Percentiles rank a stretch among this genome's conserved stretches.
Evolutionary conservation across 1,140 invertebrate species (phyloP).

Genomic region (Calliphora vicina): DNA sequence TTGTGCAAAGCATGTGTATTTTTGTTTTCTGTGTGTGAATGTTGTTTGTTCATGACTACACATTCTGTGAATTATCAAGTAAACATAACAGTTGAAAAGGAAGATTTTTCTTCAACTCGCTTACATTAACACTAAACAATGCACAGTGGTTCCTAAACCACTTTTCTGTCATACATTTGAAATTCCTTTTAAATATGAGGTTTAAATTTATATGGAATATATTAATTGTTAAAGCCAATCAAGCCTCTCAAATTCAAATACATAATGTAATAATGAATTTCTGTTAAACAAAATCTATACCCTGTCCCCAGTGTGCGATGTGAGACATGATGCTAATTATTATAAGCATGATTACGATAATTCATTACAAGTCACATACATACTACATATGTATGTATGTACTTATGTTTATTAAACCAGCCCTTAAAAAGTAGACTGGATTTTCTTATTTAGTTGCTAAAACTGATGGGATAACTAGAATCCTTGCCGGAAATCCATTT

Average conservation of each 20-base stretch:
- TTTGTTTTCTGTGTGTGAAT: neutral
- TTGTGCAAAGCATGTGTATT: neutral
- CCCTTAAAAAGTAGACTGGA: no score
- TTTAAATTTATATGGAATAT: no score
- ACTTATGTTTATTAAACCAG: no score
- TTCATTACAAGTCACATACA: neutral
- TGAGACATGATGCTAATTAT: slow-evolving; percentile 28
- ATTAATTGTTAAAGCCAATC: no score
- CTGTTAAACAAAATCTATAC: no score
- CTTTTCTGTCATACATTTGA: neutral
- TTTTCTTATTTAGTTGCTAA: no score
- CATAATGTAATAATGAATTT: no score
- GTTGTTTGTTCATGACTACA: neutral
- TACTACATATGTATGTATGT: no score
- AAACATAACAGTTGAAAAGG: neutral
- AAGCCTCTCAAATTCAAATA: no score
- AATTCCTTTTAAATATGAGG: no score
- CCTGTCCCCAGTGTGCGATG: neutral
- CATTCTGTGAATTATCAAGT: slow-evolving; percentile 30
- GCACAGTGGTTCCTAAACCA: neutral
- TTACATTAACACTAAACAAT: neutral
- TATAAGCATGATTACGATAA: slow-evolving; percentile 18
- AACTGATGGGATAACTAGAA: no score
- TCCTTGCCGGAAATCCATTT: no score
- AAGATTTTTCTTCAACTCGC: neutral